phyloP scores from a whole-genome alignment of 2,888 invertebrate genomes.

The Omphaloscelis lunosa region DNA sequence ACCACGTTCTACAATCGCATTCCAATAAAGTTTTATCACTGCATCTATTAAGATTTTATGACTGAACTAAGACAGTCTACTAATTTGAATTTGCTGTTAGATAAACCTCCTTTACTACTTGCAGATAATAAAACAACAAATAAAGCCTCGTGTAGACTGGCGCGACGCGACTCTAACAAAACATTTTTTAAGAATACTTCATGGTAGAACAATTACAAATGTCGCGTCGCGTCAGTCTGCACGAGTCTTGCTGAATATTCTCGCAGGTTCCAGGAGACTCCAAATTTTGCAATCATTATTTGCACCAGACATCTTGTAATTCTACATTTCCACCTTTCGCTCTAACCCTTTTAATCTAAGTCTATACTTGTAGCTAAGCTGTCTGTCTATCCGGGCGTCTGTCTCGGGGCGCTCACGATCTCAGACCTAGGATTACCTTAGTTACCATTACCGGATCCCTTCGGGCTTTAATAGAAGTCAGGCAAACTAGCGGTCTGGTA shows the following conservation, averaged over 20 bases:
- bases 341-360: constrained; percentile 50
- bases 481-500: constrained; percentile 46
- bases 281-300: constrained; percentile 29
- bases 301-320: constrained; percentile 33
- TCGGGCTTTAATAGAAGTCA: constrained; percentile 61
- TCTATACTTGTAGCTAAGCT: constrained; percentile 53
- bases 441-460: constrained; percentile 66
- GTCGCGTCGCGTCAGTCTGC: too few relatives aligned
- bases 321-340: constrained; percentile 34
- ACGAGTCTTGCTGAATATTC: background rate
- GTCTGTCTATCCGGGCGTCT: constrained; percentile 61
- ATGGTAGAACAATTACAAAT: too few relatives aligned
- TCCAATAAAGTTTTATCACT: constrained; percentile 54
- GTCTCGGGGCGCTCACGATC: constrained; percentile 69
- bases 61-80: constrained; percentile 38
- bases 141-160: background rate
- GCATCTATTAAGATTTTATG: constrained; percentile 56
- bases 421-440: constrained; percentile 69
- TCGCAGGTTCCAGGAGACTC: background rate
- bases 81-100: constrained; percentile 53
- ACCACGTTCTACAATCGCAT: constrained; percentile 10
- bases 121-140: constrained; percentile 19
- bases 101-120: constrained; percentile 23
- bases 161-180: too few relatives aligned
- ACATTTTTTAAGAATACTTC: too few relatives aligned